A percentile compares a stretch with the other conserved stretches of the same genome.
Evolutionary conservation across 2,888 invertebrate genomes (phyloP).

Genomic region (Acrobeloides nanus): DNA sequence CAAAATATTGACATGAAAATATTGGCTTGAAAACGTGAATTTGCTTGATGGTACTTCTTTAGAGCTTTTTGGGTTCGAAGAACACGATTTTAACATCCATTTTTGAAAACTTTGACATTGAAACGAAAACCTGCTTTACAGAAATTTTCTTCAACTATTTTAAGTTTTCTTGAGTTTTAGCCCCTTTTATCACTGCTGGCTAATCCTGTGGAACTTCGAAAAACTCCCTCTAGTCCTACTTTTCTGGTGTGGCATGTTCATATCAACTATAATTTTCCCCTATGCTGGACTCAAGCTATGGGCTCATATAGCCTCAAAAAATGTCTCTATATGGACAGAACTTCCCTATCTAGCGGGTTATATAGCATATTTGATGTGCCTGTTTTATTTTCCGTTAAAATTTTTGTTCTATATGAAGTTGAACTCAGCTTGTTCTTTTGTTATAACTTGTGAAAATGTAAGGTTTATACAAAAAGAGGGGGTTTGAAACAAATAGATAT

Average conservation of each 20-base stretch:
- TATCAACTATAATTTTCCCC: constrained; percentile 32
- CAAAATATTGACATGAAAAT: too few species aligned
- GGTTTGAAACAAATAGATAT: not conserved
- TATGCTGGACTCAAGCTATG: constrained; percentile 36
- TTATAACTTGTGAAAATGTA: constrained; percentile 52
- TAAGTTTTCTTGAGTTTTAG: too few species aligned
- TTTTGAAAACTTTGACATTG: too few species aligned
- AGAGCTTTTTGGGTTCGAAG: too few species aligned
- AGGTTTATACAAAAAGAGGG: constrained; percentile 10
- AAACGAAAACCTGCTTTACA: too few species aligned
- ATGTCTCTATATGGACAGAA: constrained; percentile 15
- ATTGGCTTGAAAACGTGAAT: too few species aligned
- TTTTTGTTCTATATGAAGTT: constrained; percentile 41
- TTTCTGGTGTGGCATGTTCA: constrained; percentile 43
- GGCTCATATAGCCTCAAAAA: constrained; percentile 34
- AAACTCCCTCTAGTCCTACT: constrained; percentile 38
- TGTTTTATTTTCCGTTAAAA: constrained; percentile 44
- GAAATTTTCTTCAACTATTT: too few species aligned
- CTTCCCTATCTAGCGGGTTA: constrained; percentile 27
- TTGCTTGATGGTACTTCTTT: too few species aligned
- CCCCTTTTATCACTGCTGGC: constrained; percentile 48
- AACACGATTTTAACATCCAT: too few species aligned
- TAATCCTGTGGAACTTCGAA: constrained; percentile 50
- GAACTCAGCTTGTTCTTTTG: constrained; percentile 49
- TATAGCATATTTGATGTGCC: constrained; percentile 30